Evolutionary conservation across 1,140 invertebrate species (phyloP).

Genomic region (Aphis gossypii): DNA sequence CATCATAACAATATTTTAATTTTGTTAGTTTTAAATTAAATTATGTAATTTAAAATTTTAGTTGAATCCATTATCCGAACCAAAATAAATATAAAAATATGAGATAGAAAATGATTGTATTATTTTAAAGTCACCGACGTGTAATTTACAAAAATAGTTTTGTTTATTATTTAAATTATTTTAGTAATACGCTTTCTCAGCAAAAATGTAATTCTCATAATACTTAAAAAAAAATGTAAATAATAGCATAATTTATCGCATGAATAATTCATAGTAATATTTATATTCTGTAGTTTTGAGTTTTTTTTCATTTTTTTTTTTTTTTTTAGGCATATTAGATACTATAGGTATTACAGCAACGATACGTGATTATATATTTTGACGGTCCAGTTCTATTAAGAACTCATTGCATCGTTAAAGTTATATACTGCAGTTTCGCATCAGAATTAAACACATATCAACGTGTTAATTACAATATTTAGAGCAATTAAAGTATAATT

Average conservation of each 20-base stretch:
- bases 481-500: too few relatives aligned
- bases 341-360: neutral
- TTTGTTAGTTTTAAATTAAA: neutral
- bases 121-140: neutral
- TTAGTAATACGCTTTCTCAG: neutral
- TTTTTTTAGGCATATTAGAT: neutral
- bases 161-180: constrained; percentile 7
- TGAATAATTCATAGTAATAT: constrained; percentile 11
- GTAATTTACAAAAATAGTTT: neutral
- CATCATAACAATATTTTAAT: too few relatives aligned
- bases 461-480: neutral
- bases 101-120: neutral
- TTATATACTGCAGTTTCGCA: neutral
- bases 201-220: neutral
- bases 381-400: neutral
- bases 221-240: constrained; percentile 4
- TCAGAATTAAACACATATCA: neutral
- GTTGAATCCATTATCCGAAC: neutral
- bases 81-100: neutral
- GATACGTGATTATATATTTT: neutral
- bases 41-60: neutral
- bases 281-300: neutral
- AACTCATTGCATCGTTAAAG: neutral
- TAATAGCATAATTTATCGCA: constrained; percentile 19
- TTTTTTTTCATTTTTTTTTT: neutral